A percentile compares a stretch with the other conserved stretches of the same genome.
phyloP scores from a whole-genome alignment of 2,888 invertebrate species.

The Halictus quadricinctus region DNA sequence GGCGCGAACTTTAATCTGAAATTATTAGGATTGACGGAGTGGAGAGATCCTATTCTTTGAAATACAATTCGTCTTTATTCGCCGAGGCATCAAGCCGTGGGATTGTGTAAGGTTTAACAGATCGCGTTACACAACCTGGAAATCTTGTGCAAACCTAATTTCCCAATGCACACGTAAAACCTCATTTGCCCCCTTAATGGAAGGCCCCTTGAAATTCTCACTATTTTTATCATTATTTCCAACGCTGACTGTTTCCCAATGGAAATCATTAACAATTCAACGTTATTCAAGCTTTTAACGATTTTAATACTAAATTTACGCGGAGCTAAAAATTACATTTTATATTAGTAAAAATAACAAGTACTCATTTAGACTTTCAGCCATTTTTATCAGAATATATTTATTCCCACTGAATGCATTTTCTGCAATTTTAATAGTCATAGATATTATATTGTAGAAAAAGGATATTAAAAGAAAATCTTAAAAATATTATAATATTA shows the following conservation, averaged over 20 bases:
- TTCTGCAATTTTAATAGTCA: too few species aligned
- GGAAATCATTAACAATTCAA: not conserved
- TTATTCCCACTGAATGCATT: too few species aligned
- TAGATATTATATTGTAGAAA: too few species aligned
- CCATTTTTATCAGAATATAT: too few species aligned
- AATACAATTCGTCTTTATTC: slow-evolving; percentile 57
- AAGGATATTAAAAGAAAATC: too few species aligned
- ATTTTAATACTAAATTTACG: too few species aligned
- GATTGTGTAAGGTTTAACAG: slow-evolving; percentile 44
- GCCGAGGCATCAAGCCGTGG: not conserved
- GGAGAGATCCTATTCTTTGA: slow-evolving; percentile 53
- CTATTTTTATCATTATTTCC: not conserved
- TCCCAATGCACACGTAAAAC: not conserved
- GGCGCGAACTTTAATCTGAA: slow-evolving; percentile 58
- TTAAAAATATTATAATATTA: too few species aligned
- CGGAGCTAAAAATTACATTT: too few species aligned
- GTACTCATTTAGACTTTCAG: too few species aligned
- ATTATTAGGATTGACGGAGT: slow-evolving; percentile 61
- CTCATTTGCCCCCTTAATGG: not conserved
- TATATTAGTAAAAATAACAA: too few species aligned
- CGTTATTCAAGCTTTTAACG: not conserved
- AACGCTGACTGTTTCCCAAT: not conserved
- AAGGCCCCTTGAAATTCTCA: not conserved
- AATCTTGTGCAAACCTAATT: slow-evolving; percentile 42
- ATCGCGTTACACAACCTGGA: slow-evolving; percentile 25